These are phyloP conservation scores for Mesoligia furuncula DNA, from an alignment of 2,888 invertebrate species.

Conservation along the genomic window DNA sequence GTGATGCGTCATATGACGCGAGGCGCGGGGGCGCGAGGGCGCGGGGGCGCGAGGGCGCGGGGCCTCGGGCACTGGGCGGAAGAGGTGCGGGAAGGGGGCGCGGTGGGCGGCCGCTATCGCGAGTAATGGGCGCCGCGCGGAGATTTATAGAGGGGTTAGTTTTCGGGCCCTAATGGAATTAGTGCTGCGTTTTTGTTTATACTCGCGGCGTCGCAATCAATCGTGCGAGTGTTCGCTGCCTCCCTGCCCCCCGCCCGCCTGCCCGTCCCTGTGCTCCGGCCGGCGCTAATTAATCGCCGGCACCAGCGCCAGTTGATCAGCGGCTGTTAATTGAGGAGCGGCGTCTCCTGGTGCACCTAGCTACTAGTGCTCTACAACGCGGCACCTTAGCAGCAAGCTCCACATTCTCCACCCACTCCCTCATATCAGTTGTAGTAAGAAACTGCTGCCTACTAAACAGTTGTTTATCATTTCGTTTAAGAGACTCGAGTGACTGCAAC, in stretches of 20 bases:
- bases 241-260: background rate
- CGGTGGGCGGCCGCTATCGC: constrained; percentile 70
- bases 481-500: background rate
- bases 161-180: constrained; percentile 84
- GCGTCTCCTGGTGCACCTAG: background rate
- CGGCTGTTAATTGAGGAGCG: constrained; percentile 36
- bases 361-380: background rate
- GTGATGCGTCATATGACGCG: constrained; percentile 53
- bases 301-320: constrained; percentile 63
- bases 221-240: constrained; percentile 56
- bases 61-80: constrained; percentile 52
- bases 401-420: background rate
- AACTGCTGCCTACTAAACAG: background rate
- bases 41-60: constrained; percentile 53
- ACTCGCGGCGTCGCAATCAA: constrained; percentile 69
- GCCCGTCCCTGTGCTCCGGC: constrained; percentile 12
- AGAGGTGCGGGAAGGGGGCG: constrained; percentile 62
- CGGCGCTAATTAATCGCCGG: constrained; percentile 74
- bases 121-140: constrained; percentile 73
- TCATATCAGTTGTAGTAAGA: background rate
- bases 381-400: background rate
- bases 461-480: background rate
- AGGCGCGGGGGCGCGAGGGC: constrained; percentile 57
- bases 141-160: constrained; percentile 82
- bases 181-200: constrained; percentile 80